Evolutionary conservation across 1,140 invertebrate species (phyloP).

Genomic region (Caenorhabditis briggsae): DNA sequence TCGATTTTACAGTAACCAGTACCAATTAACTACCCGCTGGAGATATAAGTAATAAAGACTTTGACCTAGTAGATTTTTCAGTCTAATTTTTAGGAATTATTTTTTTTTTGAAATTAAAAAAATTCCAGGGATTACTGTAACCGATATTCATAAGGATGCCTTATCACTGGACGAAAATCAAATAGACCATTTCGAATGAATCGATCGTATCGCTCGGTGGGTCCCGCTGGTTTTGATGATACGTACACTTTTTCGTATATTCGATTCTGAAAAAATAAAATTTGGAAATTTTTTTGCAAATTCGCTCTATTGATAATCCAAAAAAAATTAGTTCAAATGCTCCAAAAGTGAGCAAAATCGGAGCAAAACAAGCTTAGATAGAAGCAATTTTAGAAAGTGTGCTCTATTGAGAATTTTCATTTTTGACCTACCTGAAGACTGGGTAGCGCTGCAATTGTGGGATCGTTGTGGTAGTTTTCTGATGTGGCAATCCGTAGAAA

Average conservation of each 20-base stretch:
- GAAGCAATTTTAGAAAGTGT: too few species aligned
- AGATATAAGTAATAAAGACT: too few species aligned
- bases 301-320: background rate
- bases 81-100: too few species aligned
- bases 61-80: too few species aligned
- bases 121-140: slow-evolving; percentile 15
- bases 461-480: slow-evolving; percentile 44
- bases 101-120: background rate
- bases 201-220: slow-evolving; percentile 15
- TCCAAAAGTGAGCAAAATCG: too few species aligned
- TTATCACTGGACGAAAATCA: slow-evolving; percentile 33
- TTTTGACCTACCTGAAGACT: slow-evolving; percentile 1
- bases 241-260: slow-evolving; percentile 27
- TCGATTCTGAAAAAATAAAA: slow-evolving; percentile 25
- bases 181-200: slow-evolving; percentile 40
- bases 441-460: slow-evolving; percentile 13
- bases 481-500: slow-evolving; percentile 27
- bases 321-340: too few species aligned
- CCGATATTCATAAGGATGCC: slow-evolving; percentile 33
- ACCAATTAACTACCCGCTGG: too few species aligned
- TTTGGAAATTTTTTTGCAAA: background rate
- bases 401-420: background rate
- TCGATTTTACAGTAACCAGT: too few species aligned
- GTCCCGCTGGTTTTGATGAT: background rate
- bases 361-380: too few species aligned